These are phyloP conservation scores for Rhombomys opimus DNA, from an alignment of 2,113 vertebrate genomes.

Conservation along the genomic window DNA sequence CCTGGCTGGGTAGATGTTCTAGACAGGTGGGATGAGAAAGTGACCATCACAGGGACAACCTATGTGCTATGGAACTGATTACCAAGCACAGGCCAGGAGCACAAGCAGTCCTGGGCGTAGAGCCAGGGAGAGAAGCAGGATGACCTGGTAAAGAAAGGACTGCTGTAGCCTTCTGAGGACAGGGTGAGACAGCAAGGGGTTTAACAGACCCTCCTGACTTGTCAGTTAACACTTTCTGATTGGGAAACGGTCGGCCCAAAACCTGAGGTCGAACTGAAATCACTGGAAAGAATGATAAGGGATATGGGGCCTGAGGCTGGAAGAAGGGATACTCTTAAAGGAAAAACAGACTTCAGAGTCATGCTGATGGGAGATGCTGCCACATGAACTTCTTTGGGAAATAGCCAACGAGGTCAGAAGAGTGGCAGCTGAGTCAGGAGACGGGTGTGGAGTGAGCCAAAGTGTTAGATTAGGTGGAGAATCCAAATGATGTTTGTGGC, in stretches of 20 bases:
- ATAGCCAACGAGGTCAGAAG: neutral
- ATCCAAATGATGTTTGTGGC: neutral
- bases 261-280: neutral
- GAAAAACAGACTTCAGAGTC: neutral
- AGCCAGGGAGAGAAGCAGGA: neutral
- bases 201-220: neutral
- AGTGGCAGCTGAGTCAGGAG: neutral
- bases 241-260: neutral
- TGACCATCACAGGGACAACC: neutral
- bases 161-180: neutral
- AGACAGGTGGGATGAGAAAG: neutral
- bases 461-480: neutral
- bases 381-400: neutral
- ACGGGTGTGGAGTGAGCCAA: neutral
- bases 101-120: neutral
- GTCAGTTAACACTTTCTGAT: neutral
- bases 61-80: neutral
- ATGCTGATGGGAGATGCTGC: too few relatives aligned
- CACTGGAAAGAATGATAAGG: neutral
- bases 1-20: neutral
- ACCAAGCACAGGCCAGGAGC: neutral
- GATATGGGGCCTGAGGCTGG: too few relatives aligned
- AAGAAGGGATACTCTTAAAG: neutral
- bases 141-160: neutral
- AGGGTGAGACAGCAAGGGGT: neutral